Percentiles rank a stretch among this genome's conserved stretches.
phyloP scores from a whole-genome alignment of 2,888 invertebrate species.

The Galerucella pusilla region DNA sequence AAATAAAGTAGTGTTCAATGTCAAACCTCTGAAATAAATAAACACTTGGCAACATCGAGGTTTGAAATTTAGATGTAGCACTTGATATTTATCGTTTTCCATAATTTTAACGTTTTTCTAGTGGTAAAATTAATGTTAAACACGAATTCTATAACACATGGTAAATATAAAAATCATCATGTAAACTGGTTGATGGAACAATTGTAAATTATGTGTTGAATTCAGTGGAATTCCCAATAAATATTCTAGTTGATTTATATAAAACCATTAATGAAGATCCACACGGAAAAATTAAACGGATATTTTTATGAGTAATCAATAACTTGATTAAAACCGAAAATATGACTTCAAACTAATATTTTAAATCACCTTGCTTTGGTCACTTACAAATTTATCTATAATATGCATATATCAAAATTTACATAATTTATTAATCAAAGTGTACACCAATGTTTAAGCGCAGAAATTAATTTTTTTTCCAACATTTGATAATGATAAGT shows the following conservation, averaged over 20 bases:
- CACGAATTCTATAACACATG: no score
- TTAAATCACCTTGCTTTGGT: background rate
- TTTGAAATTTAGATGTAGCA: no score
- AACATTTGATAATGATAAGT: background rate
- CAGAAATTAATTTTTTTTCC: background rate
- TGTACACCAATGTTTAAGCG: background rate
- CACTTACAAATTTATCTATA: background rate
- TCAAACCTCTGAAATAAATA: no score
- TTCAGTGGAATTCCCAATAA: background rate
- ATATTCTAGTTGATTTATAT: background rate
- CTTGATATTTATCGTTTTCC: no score
- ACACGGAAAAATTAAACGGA: background rate
- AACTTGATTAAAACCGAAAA: background rate
- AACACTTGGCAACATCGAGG: no score
- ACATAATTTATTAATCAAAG: background rate
- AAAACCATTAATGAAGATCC: background rate
- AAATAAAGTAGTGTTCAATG: no score
- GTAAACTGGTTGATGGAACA: background rate
- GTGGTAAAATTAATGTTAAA: no score
- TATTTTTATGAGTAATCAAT: conserved; percentile 4
- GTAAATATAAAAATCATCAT: background rate
- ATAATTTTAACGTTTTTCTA: no score
- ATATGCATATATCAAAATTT: background rate
- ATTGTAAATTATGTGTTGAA: background rate
- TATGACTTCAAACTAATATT: background rate